These are phyloP conservation scores for Lampris megalopsis DNA, from an alignment of 2,113 vertebrate genomes.

Conservation along the genomic window DNA sequence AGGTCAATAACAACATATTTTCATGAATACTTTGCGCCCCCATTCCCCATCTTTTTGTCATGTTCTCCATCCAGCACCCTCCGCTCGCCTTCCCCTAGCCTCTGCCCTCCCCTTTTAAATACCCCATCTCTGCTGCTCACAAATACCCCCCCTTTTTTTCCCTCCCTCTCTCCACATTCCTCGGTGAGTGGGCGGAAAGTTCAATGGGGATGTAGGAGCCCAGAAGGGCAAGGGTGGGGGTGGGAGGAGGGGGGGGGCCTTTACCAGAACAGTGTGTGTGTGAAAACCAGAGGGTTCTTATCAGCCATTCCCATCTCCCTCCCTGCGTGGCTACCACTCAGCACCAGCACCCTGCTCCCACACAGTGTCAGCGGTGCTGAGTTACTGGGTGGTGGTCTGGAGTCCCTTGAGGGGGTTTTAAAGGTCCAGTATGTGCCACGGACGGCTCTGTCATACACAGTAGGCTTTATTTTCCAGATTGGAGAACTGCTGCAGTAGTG, in stretches of 20 bases:
- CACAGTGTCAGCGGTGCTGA: conserved; percentile 17
- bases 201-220: conserved; percentile 79
- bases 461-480: not conserved
- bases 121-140: conserved; percentile 51
- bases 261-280: conserved; percentile 50
- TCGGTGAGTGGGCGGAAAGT: conserved; percentile 82
- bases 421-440: conserved; percentile 20
- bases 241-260: conserved; percentile 41
- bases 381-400: conserved; percentile 4
- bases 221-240: conserved; percentile 65
- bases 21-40: conserved; percentile 7
- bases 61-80: not conserved
- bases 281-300: conserved; percentile 43
- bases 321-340: conserved; percentile 34
- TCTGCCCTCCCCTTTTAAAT: conserved; percentile 4
- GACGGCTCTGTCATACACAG: conserved; percentile 24
- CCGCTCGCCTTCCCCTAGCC: not conserved
- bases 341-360: conserved; percentile 16
- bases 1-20: conserved; percentile 20
- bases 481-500: conserved; percentile 5
- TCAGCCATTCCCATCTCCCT: conserved; percentile 37
- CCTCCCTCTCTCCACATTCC: conserved; percentile 75
- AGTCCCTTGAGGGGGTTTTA: not conserved
- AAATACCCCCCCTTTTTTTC: conserved; percentile 35
- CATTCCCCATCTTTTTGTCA: conserved; percentile 23